A percentile compares a stretch with the other conserved stretches of the same genome.
Conservation (phyloP, 1,140 invertebrate species). For the Drosophila pallidifrons region DNA sequence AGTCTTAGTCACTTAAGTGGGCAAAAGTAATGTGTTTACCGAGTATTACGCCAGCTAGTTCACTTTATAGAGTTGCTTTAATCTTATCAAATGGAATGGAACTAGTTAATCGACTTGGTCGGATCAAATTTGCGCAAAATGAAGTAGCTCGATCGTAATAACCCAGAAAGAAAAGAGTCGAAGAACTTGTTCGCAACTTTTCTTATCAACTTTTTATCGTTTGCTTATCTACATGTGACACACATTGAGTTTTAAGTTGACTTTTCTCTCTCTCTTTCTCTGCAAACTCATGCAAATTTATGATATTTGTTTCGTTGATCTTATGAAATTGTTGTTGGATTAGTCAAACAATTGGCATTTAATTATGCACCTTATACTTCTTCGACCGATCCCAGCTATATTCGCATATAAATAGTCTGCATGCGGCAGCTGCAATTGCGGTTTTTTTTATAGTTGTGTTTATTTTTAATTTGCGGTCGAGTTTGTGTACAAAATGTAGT, state of each 20-base stretch:
- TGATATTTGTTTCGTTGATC: conserved; percentile 18
- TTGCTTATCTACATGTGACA: conserved; percentile 24
- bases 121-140: not conserved
- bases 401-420: conserved; percentile 28
- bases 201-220: conserved; percentile 25
- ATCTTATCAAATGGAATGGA: conserved; percentile 9
- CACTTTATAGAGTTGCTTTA: not conserved
- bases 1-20: not conserved
- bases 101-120: not conserved
- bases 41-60: not conserved
- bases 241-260: not conserved
- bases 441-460: conserved; percentile 32
- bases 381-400: conserved; percentile 13
- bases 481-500: conserved; percentile 44
- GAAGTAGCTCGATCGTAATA: not conserved
- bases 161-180: not conserved
- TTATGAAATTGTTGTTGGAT: conserved; percentile 30
- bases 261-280: too few relatives aligned
- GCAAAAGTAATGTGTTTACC: not conserved
- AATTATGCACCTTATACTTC: conserved; percentile 15
- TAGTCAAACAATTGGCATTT: conserved; percentile 22
- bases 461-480: conserved; percentile 27
- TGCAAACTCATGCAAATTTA: not conserved
- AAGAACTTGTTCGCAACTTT: conserved; percentile 10
- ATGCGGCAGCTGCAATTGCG: conserved; percentile 18